Conservation (phyloP, 2,113 vertebrate species). For the Geococcyx californianus region DNA sequence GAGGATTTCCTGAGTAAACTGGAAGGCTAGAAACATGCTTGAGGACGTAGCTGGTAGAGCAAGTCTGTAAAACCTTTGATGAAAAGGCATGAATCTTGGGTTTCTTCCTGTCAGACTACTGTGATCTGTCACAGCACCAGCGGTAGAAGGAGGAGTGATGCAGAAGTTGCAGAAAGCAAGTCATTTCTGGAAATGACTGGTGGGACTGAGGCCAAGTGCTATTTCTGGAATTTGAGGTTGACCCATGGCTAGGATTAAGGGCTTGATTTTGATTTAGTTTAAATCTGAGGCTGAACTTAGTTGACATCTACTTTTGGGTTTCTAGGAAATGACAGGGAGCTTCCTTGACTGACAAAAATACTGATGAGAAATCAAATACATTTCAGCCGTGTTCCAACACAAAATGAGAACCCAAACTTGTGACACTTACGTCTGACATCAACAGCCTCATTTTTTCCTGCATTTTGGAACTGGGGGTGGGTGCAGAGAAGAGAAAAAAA, state of each 20-base stretch:
- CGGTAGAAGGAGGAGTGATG: background rate
- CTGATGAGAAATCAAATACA: background rate
- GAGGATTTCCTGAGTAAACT: background rate
- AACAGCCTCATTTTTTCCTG: constrained; percentile 28
- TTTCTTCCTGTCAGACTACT: background rate
- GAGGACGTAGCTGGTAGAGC: background rate
- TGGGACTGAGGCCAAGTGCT: constrained; percentile 11
- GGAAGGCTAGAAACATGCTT: background rate
- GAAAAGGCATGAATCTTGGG: background rate
- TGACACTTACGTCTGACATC: constrained; percentile 43
- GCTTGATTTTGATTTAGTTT: constrained; percentile 25
- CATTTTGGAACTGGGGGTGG: background rate
- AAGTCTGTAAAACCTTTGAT: constrained; percentile 8
- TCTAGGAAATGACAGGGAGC: constrained; percentile 29
- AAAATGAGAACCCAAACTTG: background rate
- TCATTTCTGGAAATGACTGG: background rate
- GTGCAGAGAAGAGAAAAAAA: constrained; percentile 32
- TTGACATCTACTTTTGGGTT: constrained; percentile 16
- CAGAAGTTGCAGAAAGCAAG: background rate
- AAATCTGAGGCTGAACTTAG: constrained; percentile 23
- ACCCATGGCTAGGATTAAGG: background rate
- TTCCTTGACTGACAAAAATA: background rate
- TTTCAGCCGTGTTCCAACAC: background rate
- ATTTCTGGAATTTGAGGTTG: constrained; percentile 13
- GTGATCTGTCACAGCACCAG: background rate